A percentile compares a stretch with the other conserved stretches of the same genome.
These are phyloP conservation scores for Eurytoma adleriae DNA, from an alignment of 2,888 invertebrate genomes.

Conservation along the genomic window DNA sequence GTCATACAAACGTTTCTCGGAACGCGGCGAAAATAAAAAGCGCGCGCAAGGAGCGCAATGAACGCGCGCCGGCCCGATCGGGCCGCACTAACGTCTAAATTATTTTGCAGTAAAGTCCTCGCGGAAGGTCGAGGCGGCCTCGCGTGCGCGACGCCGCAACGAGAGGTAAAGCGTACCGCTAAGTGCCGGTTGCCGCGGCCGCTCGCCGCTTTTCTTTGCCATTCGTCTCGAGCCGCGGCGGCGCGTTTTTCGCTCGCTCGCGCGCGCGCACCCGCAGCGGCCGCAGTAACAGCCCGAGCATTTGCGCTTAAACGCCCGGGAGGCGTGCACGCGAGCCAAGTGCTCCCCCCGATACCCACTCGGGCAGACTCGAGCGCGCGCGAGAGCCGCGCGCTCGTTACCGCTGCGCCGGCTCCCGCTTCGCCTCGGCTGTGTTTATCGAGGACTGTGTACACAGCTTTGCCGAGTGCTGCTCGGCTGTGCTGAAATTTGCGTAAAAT, in stretches of 20 bases:
- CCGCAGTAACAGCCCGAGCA: neutral
- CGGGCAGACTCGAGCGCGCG: too few species aligned
- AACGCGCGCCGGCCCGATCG: neutral
- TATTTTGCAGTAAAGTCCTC: constrained; percentile 50
- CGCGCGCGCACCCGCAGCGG: neutral
- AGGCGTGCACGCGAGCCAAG: neutral
- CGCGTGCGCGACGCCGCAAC: constrained; percentile 31
- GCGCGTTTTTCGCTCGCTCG: neutral
- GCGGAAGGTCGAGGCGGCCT: constrained; percentile 33
- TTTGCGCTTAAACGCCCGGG: constrained; percentile 5
- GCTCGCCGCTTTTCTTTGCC: constrained; percentile 36
- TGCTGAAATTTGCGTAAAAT: too few species aligned
- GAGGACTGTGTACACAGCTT: too few species aligned
- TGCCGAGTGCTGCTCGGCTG: too few species aligned
- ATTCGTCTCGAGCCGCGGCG: neutral
- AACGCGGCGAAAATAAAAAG: neutral
- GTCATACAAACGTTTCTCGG: constrained; percentile 39
- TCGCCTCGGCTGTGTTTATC: too few species aligned
- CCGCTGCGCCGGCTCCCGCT: too few species aligned
- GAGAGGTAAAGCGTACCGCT: constrained; percentile 44
- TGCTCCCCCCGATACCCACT: neutral
- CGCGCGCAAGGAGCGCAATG: neutral
- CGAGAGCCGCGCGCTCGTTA: too few species aligned
- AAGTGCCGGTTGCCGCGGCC: constrained; percentile 28
- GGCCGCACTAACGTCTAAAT: constrained; percentile 48